A percentile compares a stretch with the other conserved stretches of the same genome.
phyloP scores from a whole-genome alignment of 2,113 vertebrate species.

The Rana temporaria region DNA sequence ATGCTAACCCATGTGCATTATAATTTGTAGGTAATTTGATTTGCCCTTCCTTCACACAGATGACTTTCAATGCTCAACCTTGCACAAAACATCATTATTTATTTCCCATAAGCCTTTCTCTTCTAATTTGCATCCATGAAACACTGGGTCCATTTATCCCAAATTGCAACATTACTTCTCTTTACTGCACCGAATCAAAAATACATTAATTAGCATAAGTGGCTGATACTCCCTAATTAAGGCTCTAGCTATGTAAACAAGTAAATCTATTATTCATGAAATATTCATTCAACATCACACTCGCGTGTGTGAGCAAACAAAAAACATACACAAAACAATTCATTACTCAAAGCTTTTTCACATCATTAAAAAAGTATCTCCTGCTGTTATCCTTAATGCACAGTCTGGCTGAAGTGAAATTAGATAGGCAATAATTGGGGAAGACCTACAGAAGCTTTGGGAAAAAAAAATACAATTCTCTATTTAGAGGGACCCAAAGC shows the following conservation, averaged over 20 bases:
- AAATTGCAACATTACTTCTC: slow-evolving; percentile 46
- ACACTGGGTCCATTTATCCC: slow-evolving; percentile 33
- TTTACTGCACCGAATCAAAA: slow-evolving; percentile 39
- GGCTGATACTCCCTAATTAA: slow-evolving; percentile 55
- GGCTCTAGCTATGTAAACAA: slow-evolving; percentile 49
- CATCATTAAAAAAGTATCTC: slow-evolving; percentile 54
- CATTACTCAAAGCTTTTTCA: slow-evolving; percentile 55
- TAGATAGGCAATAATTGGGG: slow-evolving; percentile 30
- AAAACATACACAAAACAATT: slow-evolving; percentile 45
- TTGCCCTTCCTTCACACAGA: slow-evolving; percentile 26
- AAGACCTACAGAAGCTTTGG: neutral
- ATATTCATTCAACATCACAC: slow-evolving; percentile 53
- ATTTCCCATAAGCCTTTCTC: slow-evolving; percentile 21
- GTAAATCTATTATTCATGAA: slow-evolving; percentile 54
- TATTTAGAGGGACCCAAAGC: neutral
- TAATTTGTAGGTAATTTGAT: neutral
- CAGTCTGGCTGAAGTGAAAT: slow-evolving; percentile 39
- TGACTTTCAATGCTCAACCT: slow-evolving; percentile 18
- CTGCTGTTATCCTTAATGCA: slow-evolving; percentile 46
- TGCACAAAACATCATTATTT: slow-evolving; percentile 23
- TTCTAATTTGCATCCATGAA: slow-evolving; percentile 41
- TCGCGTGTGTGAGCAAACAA: slow-evolving; percentile 41
- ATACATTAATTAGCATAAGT: slow-evolving; percentile 54
- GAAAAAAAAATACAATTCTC: slow-evolving; percentile 11
- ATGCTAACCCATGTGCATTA: neutral